Evolutionary conservation across 2,888 invertebrate genomes (phyloP), one percentile per base, ranked within the genome.

Genomic region (Invenusta paracnida): DNA sequence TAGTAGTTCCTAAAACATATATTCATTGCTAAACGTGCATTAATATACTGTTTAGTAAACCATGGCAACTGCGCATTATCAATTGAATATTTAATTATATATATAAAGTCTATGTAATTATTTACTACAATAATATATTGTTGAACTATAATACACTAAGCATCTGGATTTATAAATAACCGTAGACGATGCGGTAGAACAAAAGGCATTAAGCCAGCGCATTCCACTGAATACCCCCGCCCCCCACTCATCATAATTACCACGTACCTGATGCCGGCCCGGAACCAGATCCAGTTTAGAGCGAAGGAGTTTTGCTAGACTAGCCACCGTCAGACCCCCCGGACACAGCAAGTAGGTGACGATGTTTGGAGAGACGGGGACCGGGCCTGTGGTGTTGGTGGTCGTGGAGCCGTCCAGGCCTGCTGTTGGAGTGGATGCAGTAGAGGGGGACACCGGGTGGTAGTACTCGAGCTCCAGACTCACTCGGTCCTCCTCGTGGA

Each of bases 401-500:
- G 5, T 48, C 17, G 48, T 48, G 48, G 5, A 5, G 5, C 48
- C 48, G 48, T 17, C 48, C 5, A 5, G 5, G 48, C 5, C 5
- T 5, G 48, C 17, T 5, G 5, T 5, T 5, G 48, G 48, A 48
- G 48, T 48, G 17, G 17, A 17, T 48, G 48, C 48, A 5, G 48
- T 17, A 17, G 48, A 11, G 48, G 48, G 5, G 5, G 48, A 5
- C 48, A 17, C 5, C 17, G 48, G 48, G 48, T 11, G 5, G 90
- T 95, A 95, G 66, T 95, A 95, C 82, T 95, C 93, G 90, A 95
- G 95, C 90, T 96, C 95, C 66, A 95, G 95, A 25, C 85, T 85
- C 1, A 85, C 11, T 27, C 30, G 81, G 30, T 79, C 30, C 5
- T 73, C 28, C 27, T 79, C 73, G 79, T 30, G 30, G 23, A 30